Evolutionary conservation across 2,888 invertebrate species (phyloP).

Genomic region (Drosophila melanosoma): DNA sequence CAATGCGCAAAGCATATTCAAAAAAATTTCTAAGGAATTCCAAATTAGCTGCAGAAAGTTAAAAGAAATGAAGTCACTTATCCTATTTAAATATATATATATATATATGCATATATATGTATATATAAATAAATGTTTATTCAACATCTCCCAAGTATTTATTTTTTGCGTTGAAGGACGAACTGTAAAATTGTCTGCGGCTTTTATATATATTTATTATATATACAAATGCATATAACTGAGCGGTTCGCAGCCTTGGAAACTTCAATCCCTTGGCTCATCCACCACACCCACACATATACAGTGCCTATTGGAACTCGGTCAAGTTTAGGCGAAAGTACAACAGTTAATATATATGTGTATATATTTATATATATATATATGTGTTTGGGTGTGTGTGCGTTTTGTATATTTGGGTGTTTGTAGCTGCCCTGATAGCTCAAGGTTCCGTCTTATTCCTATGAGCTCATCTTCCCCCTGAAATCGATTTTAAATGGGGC

Average conservation of each 20-base stretch:
- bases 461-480: slow-evolving; percentile 20
- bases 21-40: slow-evolving; percentile 14
- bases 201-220: background rate
- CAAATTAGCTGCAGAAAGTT: slow-evolving; percentile 27
- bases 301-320: slow-evolving; percentile 48
- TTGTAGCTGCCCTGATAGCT: slow-evolving; percentile 35
- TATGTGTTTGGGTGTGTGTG: background rate
- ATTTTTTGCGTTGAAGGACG: slow-evolving; percentile 15
- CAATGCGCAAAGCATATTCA: slow-evolving; percentile 9
- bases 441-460: slow-evolving; percentile 41
- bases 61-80: background rate
- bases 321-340: slow-evolving; percentile 69
- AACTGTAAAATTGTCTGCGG: slow-evolving; percentile 1
- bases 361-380: background rate
- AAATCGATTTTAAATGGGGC: slow-evolving; percentile 42
- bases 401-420: slow-evolving; percentile 25
- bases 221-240: background rate
- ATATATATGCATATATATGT: background rate
- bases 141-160: background rate
- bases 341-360: slow-evolving; percentile 4
- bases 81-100: background rate
- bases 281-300: background rate
- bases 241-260: slow-evolving; percentile 34
- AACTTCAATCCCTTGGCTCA: slow-evolving; percentile 28
- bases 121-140: background rate